Percentiles rank a stretch among this genome's conserved stretches.
These are phyloP conservation scores for Deilephila porcellus DNA, from an alignment of 2,888 invertebrate species.

Conservation along the genomic window DNA sequence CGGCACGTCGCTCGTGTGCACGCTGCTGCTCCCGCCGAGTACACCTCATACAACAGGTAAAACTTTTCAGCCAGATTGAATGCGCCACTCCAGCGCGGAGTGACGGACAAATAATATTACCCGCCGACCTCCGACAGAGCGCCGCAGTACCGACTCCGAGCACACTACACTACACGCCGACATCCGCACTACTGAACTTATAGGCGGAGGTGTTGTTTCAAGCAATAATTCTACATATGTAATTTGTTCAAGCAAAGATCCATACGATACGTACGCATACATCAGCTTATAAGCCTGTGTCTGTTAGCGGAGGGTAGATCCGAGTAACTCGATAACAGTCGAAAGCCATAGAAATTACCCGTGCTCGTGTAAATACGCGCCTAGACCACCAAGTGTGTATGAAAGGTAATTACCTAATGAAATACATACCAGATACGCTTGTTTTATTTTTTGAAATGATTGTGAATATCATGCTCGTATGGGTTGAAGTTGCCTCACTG, in stretches of 20 bases:
- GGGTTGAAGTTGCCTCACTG: not conserved
- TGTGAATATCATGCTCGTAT: too few relatives aligned
- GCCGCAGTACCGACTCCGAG: not conserved
- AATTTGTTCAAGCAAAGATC: too few relatives aligned
- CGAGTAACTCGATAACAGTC: not conserved
- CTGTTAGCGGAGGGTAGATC: not conserved
- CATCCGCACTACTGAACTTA: not conserved
- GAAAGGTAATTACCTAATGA: too few relatives aligned
- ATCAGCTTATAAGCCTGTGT: not conserved
- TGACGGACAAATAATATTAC: slow-evolving; percentile 5
- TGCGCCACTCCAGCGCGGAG: not conserved
- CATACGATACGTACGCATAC: not conserved
- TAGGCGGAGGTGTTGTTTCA: not conserved
- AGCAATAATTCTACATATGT: not conserved
- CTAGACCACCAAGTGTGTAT: not conserved
- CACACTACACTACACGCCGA: not conserved
- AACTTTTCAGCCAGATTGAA: slow-evolving; percentile 22
- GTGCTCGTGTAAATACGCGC: not conserved
- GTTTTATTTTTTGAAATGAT: too few relatives aligned
- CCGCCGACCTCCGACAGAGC: not conserved
- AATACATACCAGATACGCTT: too few relatives aligned
- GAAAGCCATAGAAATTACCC: not conserved
- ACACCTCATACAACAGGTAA: not conserved
- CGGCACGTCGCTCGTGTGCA: not conserved
- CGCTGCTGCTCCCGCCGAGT: not conserved